A percentile compares a stretch with the other conserved stretches of the same genome.
Conservation (phyloP, 2,888 invertebrate genomes). For the Cephus runcator region DNA sequence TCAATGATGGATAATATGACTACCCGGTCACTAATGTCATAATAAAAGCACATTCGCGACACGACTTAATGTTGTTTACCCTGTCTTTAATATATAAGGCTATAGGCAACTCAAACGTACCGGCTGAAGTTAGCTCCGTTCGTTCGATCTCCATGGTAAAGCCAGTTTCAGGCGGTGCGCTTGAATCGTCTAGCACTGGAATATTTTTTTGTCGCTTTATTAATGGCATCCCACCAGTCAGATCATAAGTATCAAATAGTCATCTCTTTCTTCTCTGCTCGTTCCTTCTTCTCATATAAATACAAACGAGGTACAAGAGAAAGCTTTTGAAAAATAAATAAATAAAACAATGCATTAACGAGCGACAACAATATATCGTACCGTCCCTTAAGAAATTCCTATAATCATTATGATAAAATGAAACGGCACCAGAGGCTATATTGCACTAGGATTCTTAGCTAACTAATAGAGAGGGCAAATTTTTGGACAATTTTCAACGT, state of each 20-base stretch:
- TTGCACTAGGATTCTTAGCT: conserved; percentile 60
- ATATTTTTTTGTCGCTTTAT: neutral
- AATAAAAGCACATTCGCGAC: conserved; percentile 55
- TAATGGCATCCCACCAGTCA: neutral
- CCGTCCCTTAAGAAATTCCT: neutral
- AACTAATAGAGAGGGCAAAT: conserved; percentile 42
- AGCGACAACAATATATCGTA: neutral
- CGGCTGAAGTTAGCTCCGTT: neutral
- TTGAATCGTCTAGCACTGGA: neutral
- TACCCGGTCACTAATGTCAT: neutral
- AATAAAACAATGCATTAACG: neutral
- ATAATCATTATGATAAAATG: neutral
- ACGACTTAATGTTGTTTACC: conserved; percentile 52
- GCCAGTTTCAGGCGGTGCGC: neutral
- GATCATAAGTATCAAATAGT: neutral
- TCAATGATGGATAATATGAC: neutral
- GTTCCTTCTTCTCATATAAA: neutral
- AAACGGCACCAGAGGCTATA: conserved; percentile 50
- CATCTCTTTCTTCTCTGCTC: neutral
- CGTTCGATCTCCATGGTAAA: neutral
- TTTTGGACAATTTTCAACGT: neutral
- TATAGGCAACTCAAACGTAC: neutral
- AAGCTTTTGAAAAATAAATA: neutral
- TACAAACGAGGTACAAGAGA: conserved; percentile 15
- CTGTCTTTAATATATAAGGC: conserved; percentile 42